Evolutionary conservation across 2,888 invertebrate species (phyloP).

Genomic region (Tipula helvola): DNA sequence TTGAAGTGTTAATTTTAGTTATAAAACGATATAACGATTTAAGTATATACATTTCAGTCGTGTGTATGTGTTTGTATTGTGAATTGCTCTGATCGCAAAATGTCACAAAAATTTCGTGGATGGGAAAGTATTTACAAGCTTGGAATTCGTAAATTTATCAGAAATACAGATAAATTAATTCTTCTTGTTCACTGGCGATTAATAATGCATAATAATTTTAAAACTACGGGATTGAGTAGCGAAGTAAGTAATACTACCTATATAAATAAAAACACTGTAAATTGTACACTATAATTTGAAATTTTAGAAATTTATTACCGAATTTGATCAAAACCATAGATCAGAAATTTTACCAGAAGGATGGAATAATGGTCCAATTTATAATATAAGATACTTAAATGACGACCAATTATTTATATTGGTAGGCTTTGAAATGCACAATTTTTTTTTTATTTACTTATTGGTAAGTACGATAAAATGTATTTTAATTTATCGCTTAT

Average conservation of each 20-base stretch:
- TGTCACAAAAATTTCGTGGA: background rate
- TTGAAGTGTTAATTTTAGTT: too few species aligned
- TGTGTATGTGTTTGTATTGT: background rate
- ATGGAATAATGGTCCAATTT: background rate
- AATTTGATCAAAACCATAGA: background rate
- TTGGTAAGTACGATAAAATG: background rate
- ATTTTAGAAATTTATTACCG: background rate
- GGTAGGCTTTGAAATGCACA: background rate
- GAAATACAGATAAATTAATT: background rate
- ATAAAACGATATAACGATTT: too few species aligned
- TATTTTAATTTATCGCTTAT: background rate
- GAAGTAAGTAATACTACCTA: background rate
- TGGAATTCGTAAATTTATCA: background rate
- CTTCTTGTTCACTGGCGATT: background rate
- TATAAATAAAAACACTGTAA: background rate
- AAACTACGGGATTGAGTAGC: background rate
- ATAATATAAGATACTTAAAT: background rate
- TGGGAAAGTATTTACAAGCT: background rate
- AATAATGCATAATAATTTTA: background rate
- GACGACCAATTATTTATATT: background rate
- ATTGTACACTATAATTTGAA: background rate
- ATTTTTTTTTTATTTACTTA: background rate
- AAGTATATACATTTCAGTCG: too few species aligned
- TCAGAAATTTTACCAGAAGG: background rate
- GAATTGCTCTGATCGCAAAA: background rate